Percentiles rank a stretch among this genome's conserved stretches.
Conservation (phyloP, 2,888 invertebrate species). For the Caradrina clavipalpis region DNA sequence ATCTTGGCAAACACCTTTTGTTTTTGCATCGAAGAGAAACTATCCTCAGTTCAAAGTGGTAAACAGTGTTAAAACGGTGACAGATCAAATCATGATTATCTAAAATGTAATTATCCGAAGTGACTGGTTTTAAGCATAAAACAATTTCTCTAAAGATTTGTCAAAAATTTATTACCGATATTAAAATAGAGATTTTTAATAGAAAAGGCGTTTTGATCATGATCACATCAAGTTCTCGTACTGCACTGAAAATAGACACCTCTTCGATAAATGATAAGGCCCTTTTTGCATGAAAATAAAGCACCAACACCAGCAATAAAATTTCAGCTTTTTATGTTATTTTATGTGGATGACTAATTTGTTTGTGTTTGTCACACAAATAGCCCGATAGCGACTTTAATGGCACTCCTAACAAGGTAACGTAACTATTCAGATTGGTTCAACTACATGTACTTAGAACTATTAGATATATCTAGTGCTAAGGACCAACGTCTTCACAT, state of each 20-base stretch:
- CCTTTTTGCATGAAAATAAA: conserved; percentile 63
- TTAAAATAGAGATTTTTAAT: not conserved
- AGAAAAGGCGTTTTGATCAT: not conserved
- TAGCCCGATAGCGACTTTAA: conserved; percentile 99
- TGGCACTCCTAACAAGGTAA: conserved; percentile 98
- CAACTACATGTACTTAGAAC: conserved; percentile 71
- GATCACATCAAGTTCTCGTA: conserved; percentile 9
- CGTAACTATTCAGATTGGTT: conserved; percentile 80
- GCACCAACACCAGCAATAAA: conserved; percentile 60
- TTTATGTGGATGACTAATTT: conserved; percentile 86
- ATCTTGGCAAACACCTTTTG: conserved; percentile 30
- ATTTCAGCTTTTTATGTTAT: conserved; percentile 52
- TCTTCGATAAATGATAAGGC: conserved; percentile 20
- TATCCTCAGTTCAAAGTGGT: conserved; percentile 22
- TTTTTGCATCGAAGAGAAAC: conserved; percentile 17
- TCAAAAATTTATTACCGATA: not conserved
- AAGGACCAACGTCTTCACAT: conserved; percentile 9
- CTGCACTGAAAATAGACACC: conserved; percentile 15
- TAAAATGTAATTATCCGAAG: not conserved
- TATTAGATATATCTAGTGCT: conserved; percentile 39
- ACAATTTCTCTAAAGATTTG: not conserved
- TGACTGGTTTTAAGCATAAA: not conserved
- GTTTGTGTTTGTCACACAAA: conserved; percentile 93
- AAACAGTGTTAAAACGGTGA: not conserved
- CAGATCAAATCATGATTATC: not conserved